phyloP scores from a whole-genome alignment of 2,797 vertebrate genomes.

The Artibeus lituratus region DNA sequence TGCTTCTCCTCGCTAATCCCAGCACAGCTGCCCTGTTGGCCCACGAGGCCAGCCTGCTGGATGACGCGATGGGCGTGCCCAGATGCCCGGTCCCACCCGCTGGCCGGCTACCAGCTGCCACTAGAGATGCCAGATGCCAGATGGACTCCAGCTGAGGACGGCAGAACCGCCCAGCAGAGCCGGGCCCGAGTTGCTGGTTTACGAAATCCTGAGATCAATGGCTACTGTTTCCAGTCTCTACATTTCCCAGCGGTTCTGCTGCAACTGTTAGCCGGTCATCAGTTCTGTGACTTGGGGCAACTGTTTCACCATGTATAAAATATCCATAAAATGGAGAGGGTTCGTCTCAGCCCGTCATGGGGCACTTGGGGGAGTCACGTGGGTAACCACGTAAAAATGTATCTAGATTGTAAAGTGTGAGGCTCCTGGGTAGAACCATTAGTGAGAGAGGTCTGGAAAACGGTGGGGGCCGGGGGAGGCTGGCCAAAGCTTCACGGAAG shows the following conservation, averaged over 20 bases:
- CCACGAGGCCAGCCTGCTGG: background rate
- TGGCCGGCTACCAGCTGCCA: fast-evolving
- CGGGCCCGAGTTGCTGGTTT: fast-evolving
- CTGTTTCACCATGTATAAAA: background rate
- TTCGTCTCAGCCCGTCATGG: no score
- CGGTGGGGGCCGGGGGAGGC: fast-evolving
- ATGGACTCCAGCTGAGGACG: fast-evolving
- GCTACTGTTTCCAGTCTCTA: no score
- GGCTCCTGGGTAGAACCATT: fast-evolving
- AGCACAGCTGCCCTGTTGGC: fast-evolving
- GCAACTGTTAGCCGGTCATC: background rate
- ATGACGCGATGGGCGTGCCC: fast-evolving
- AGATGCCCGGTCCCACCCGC: fast-evolving
- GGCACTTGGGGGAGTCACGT: background rate
- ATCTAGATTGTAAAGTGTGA: background rate
- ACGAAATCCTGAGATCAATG: fast-evolving
- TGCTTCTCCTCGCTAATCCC: background rate
- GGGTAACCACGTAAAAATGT: no score
- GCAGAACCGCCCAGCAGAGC: background rate
- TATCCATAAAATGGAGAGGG: background rate
- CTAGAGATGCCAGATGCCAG: fast-evolving
- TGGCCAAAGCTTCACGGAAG: fast-evolving
- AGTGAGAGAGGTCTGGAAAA: background rate
- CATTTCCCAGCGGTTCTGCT: background rate
- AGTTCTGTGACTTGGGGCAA: background rate